Evolutionary conservation across 2,113 vertebrate species (phyloP).

Genomic region (Oxyura jamaicensis): DNA sequence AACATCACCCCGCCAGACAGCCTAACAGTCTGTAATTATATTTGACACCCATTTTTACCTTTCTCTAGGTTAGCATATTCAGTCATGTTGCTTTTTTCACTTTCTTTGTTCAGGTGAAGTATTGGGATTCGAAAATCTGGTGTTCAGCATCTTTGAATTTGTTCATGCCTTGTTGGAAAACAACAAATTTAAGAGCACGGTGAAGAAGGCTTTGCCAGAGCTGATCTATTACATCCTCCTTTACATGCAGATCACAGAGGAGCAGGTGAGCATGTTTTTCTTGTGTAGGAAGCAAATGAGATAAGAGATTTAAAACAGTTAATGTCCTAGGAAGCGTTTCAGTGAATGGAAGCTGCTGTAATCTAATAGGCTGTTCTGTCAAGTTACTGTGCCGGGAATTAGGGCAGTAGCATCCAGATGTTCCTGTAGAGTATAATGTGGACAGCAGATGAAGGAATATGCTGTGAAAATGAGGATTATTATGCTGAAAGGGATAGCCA

Average conservation of each 20-base stretch:
- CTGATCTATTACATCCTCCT: constrained; percentile 97
- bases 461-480: neutral
- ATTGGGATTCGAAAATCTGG: constrained; percentile 96
- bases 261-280: constrained; percentile 77
- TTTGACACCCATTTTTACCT: neutral
- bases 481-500: neutral
- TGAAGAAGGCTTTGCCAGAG: constrained; percentile 95
- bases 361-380: neutral
- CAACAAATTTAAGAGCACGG: constrained; percentile 96
- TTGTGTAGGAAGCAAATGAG: neutral
- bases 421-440: neutral
- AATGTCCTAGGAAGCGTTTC: neutral
- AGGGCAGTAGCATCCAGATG: neutral
- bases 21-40: neutral
- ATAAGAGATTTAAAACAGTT: neutral
- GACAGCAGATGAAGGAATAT: neutral
- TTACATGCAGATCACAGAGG: constrained; percentile 99
- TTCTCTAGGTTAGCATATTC: neutral
- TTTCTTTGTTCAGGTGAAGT: constrained; percentile 86
- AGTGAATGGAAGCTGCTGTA: neutral
- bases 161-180: constrained; percentile 96
- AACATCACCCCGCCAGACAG: neutral
- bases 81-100: neutral
- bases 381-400: neutral
- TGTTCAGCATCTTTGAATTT: constrained; percentile 99